A percentile compares a stretch with the other conserved stretches of the same genome.
Evolutionary conservation across 2,888 invertebrate genomes (phyloP).

Genomic region (Amphipyra berbera): DNA sequence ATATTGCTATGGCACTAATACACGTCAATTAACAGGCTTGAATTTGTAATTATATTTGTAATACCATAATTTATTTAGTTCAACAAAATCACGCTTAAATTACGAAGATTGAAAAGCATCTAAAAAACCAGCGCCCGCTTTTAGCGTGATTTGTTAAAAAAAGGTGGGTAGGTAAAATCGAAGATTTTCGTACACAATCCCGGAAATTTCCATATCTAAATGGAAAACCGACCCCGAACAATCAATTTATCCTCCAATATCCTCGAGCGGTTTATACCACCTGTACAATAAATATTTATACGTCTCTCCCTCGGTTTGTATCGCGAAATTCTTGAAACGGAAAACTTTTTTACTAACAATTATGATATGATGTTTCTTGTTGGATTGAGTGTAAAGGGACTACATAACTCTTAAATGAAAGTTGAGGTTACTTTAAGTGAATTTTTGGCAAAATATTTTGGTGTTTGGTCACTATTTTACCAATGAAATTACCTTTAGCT

Average conservation of each 20-base stretch:
- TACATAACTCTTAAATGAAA: not conserved
- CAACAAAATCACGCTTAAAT: constrained; percentile 47
- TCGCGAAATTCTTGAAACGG: constrained; percentile 68
- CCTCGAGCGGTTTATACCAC: constrained; percentile 89
- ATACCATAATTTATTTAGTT: not conserved
- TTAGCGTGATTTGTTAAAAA: constrained; percentile 84
- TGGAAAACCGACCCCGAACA: constrained; percentile 90
- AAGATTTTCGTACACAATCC: constrained; percentile 89
- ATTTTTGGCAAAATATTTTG: not conserved
- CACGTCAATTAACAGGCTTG: no score
- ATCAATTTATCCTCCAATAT: constrained; percentile 90
- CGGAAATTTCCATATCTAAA: constrained; percentile 90
- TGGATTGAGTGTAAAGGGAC: constrained; percentile 17
- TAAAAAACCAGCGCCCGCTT: constrained; percentile 68
- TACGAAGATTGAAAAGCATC: constrained; percentile 64
- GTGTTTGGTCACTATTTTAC: not conserved
- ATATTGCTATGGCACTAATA: not conserved
- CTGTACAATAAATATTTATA: constrained; percentile 90
- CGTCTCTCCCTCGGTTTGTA: constrained; percentile 83
- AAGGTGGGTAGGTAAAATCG: constrained; percentile 83
- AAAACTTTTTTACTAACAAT: constrained; percentile 62
- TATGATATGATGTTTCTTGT: constrained; percentile 43
- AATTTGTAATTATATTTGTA: no score
- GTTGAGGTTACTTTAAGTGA: not conserved
- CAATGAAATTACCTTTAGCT: no score